Percentiles rank a stretch among this genome's conserved stretches.
Evolutionary conservation across 2,797 vertebrate species (phyloP).

Genomic region (Oreochromis grahami): DNA sequence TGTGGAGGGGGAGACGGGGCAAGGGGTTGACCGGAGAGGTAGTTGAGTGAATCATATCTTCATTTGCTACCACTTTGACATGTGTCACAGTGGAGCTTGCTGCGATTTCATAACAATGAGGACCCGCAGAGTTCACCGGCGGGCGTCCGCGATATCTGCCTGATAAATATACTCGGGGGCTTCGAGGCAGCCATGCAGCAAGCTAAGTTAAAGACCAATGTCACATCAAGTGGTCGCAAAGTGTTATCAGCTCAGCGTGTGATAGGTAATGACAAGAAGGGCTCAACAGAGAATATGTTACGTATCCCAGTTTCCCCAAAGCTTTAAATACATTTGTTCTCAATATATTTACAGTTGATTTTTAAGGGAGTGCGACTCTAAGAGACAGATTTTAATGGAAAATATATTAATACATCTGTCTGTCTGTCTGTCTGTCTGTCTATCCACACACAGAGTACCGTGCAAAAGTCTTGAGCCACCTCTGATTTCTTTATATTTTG

Average conservation of each 20-base stretch:
- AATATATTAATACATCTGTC: fast-evolving
- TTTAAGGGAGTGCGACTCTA: background rate
- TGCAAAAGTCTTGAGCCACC: background rate
- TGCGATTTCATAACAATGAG: slow-evolving; percentile 52
- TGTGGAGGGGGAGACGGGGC: background rate
- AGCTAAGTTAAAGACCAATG: slow-evolving; percentile 38
- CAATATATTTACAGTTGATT: background rate
- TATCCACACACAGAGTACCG: background rate
- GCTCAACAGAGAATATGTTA: background rate
- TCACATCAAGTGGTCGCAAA: slow-evolving; percentile 34
- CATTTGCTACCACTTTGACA: slow-evolving; percentile 63
- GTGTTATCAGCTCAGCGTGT: slow-evolving; percentile 35
- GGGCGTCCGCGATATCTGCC: slow-evolving; percentile 35
- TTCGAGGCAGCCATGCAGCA: slow-evolving; percentile 1
- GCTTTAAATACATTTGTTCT: background rate
- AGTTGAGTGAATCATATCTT: slow-evolving; percentile 60
- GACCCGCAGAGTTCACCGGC: slow-evolving; percentile 23
- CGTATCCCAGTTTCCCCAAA: background rate
- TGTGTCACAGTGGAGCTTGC: slow-evolving; percentile 32
- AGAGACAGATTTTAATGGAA: background rate
- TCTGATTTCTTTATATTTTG: background rate
- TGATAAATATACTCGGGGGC: slow-evolving; percentile 57
- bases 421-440: background rate
- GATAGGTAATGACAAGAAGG: slow-evolving; percentile 24
- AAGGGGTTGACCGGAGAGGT: background rate